phyloP scores from a whole-genome alignment of 2,797 vertebrate genomes.

The Pyrocephalus nanus region DNA sequence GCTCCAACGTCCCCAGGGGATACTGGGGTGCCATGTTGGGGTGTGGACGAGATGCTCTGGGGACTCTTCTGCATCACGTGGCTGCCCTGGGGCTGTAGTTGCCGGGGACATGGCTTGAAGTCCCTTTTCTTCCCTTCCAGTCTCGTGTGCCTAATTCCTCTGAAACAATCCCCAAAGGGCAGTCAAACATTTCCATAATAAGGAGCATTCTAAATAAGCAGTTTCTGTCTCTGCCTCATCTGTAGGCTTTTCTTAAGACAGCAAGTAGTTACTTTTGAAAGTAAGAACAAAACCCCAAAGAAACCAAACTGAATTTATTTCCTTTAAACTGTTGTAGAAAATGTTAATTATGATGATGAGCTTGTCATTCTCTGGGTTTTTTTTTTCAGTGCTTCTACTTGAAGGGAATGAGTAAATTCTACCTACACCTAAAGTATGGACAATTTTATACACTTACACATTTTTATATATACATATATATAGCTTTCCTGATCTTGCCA shows the following conservation, averaged over 20 bases:
- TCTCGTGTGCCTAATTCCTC: constrained; percentile 54
- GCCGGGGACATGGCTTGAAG: not conserved
- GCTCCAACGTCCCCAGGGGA: not conserved
- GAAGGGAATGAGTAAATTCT: not conserved
- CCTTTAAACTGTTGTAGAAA: constrained; percentile 30
- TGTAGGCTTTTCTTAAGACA: constrained; percentile 46
- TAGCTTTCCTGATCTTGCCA: not conserved
- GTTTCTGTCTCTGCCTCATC: constrained; percentile 47
- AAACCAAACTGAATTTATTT: constrained; percentile 49
- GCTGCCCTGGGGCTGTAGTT: not conserved
- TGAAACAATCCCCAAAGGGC: constrained; percentile 37
- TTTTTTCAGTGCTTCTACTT: not conserved
- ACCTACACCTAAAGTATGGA: not conserved
- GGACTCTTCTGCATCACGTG: not conserved
- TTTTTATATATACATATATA: not conserved
- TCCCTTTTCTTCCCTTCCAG: constrained; percentile 55
- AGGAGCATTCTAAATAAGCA: constrained; percentile 40
- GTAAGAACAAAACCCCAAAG: constrained; percentile 39
- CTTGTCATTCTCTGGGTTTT: not conserved
- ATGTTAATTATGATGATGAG: constrained; percentile 7
- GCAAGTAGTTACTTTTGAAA: constrained; percentile 55
- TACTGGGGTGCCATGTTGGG: rapidly evolving
- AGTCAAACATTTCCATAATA: constrained; percentile 58
- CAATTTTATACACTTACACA: not conserved
- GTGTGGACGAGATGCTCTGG: not conserved